Conservation (phyloP, 2,797 vertebrate genomes). For the Fistularia commersonii region DNA sequence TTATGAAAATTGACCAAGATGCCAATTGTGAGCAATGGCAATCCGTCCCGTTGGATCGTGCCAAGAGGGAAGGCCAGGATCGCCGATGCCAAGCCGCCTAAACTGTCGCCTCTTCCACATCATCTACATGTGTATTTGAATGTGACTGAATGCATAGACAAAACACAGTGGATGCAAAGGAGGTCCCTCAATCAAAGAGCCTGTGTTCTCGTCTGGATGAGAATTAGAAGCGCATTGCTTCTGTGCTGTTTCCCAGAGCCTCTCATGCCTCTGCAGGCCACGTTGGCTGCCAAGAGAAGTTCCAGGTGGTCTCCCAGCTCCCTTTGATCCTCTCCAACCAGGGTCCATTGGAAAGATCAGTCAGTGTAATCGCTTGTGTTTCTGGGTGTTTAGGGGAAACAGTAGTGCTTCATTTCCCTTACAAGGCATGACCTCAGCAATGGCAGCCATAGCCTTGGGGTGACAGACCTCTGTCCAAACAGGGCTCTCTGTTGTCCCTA, state of each 20-base stretch:
- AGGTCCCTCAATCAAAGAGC: constrained; percentile 42
- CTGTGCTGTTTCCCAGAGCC: constrained; percentile 59
- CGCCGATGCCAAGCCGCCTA: constrained; percentile 14
- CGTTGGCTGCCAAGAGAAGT: constrained; percentile 55
- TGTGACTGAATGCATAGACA: constrained; percentile 43
- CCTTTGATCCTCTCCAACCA: constrained; percentile 68
- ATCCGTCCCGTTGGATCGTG: constrained; percentile 18
- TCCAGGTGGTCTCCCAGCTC: constrained; percentile 65
- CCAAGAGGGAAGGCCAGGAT: constrained; percentile 20
- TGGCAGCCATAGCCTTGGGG: constrained; percentile 56
- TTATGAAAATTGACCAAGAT: background rate
- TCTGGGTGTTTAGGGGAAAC: constrained; percentile 64
- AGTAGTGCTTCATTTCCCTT: constrained; percentile 68
- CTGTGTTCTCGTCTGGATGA: constrained; percentile 67
- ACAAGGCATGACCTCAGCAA: constrained; percentile 69
- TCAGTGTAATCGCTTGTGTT: constrained; percentile 68
- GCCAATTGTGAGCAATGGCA: constrained; percentile 9
- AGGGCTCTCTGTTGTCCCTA: constrained; percentile 71
- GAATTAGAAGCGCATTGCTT: constrained; percentile 48
- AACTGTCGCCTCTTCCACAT: constrained; percentile 21
- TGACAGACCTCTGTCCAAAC: constrained; percentile 63
- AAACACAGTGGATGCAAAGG: constrained; percentile 35
- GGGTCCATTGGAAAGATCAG: constrained; percentile 61
- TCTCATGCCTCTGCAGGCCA: constrained; percentile 43
- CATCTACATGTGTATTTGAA: constrained; percentile 37